Base-by-base conservation (phyloP, 1,140 invertebrate species). In the Ostrea edulis region DNA sequence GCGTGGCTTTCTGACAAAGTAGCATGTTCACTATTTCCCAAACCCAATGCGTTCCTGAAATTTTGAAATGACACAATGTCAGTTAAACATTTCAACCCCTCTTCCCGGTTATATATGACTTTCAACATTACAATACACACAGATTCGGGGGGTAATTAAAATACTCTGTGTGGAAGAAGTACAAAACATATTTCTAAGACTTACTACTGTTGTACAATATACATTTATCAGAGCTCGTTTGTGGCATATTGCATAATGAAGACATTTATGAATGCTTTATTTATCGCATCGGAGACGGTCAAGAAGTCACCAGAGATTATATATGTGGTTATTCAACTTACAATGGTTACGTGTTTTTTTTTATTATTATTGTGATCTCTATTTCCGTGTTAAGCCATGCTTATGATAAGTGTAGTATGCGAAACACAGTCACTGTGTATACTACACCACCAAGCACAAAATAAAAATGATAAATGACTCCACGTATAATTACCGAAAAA, bases 21-120 rank as follows among this genome's bases (percentile, higher is more conserved):
- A 93, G 77, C 90, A 92, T 91, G 17, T 88, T 82, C 0, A 86
- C 53, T 11, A 92, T 89, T 71, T 92, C 92, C 90, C 91, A 92
- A 29, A 90, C 20, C 92, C 92, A 92, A 71, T 92, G 91, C 2
- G 92, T 92, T 17, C 92, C 92, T 92, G 17, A n/a, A 84, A 87
- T 29, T 35, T 25, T 29, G 29, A 77, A 77, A 20, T 62, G 14
- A 62, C 17, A 62, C 58, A 0, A 44, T 44, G 5, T 44, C 35
- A 44, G 5, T 44, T 44, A 44, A 44, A 44, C 35, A 44, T 1
- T 44, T 44, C 35, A 44, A n/a, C n/a, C 35, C 35, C 35, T 5
- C 35, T 44, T 1, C 35, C 35, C 35, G 35, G 5, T 44, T 44
- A 44, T n/a, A n/a, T n/a, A 44, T 44, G 35, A 5, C 5, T 5